Conservation (phyloP, 2,113 vertebrate species). For the Ptilorrhoa leucosticta region DNA sequence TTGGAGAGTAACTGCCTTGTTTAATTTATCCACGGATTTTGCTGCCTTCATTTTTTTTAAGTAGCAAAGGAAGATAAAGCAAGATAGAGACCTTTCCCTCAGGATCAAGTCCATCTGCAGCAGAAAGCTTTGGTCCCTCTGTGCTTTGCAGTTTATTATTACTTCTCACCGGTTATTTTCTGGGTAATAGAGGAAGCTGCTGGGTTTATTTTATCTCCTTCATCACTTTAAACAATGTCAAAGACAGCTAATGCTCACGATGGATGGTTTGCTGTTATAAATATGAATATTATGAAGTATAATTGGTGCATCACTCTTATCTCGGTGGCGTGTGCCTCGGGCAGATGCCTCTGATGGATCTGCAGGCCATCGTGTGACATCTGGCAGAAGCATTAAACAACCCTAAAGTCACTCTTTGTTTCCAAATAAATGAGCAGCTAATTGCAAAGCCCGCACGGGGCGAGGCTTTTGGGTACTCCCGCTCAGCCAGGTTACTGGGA, state of each 20-base stretch:
- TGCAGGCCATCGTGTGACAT: fast-evolving
- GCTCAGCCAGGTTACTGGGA: background rate
- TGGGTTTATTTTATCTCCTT: background rate
- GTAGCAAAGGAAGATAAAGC: background rate
- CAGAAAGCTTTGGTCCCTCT: background rate
- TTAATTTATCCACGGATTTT: background rate
- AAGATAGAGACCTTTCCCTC: background rate
- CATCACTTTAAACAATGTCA: background rate
- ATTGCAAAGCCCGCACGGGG: background rate
- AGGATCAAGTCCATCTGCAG: background rate
- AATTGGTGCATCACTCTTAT: background rate
- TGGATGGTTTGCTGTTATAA: background rate
- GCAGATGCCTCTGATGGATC: background rate
- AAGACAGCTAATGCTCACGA: background rate
- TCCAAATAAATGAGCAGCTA: background rate
- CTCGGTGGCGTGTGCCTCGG: fast-evolving
- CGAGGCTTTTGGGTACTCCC: background rate
- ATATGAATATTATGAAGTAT: background rate
- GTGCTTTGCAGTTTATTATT: background rate
- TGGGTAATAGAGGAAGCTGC: background rate
- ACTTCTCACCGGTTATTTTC: background rate
- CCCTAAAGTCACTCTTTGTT: background rate
- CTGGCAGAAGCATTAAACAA: background rate
- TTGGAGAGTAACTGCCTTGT: background rate
- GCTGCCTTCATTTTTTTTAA: background rate